Base-by-base conservation (phyloP, 2,888 invertebrate genomes). In the Cynaeus angustus region DNA sequence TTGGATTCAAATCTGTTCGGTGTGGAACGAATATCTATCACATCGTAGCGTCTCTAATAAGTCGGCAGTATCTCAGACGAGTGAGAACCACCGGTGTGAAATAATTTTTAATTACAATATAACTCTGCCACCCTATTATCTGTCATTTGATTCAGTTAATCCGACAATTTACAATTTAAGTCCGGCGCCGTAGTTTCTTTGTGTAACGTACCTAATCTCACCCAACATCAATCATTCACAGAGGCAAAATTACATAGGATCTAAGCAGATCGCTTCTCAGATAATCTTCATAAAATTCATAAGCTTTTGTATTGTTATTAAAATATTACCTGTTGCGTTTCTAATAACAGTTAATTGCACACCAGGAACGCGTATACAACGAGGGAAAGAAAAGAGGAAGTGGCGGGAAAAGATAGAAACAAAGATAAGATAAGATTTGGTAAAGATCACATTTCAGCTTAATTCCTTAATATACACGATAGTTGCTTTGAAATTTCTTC, bases 321-420 rank as follows among this genome's bases (percentile, higher is more conserved):
- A 80, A 79, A 77, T 80, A 80, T 77, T 79, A 79, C 76, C 75
- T 78, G 79, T 80, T 78, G 78, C 80, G 78, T 79, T 77, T 79
- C 79, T 81, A 81, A 81, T 82, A 78, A 81, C 78, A 79, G 78
- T 78, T 80, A 80, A 80, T 80, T 80, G 79, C 72, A 75, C 55
- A 41, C 48, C 45, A 37, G 10, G 13, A 53, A 30, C 16, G 56
- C 56, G 45, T 14, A 45, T 9, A 45, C 45, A 12, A 6, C 45
- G 7, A 9, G 46, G 21, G 56, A 37, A 38, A 38, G 38, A 38
- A 46, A 41, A 5, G 10, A 5, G 12, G 3, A 5, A 41, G 12
- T 21, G 21, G 21, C 21, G 21, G 2, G 21, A 21, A 21, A 21
- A 21, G 2, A 21, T 21, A 21, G 21, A n/a, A n/a, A n/a, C n/a